Conservation (phyloP, 2,113 vertebrate species). For the Mirza zaza region DNA sequence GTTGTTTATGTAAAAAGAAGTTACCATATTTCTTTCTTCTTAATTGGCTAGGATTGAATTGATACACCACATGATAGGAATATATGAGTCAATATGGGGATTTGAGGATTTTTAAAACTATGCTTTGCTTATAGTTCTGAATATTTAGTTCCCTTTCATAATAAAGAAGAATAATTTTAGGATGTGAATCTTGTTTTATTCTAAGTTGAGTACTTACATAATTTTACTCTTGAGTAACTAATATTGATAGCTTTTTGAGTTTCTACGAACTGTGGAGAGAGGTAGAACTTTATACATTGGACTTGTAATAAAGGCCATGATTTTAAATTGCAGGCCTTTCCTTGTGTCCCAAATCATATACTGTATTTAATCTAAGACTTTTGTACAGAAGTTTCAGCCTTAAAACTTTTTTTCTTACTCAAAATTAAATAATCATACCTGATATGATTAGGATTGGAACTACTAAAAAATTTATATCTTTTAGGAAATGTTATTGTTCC, state of each 20-base stretch:
- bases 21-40: not conserved
- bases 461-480: not conserved
- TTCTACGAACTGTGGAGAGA: not conserved
- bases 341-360: not conserved
- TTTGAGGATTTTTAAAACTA: not conserved
- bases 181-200: not conserved
- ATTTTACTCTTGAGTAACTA: not conserved
- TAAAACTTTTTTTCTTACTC: not conserved
- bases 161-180: not conserved
- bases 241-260: slow-evolving; percentile 26
- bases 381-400: not conserved
- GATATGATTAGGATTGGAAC: not conserved
- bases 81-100: not conserved
- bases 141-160: slow-evolving; percentile 18
- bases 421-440: slow-evolving; percentile 31
- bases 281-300: not conserved
- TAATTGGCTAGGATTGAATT: not conserved
- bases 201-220: not conserved
- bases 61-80: not conserved
- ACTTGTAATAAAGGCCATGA: not conserved
- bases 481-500: not conserved
- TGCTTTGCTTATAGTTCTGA: slow-evolving; percentile 12
- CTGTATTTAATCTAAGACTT: not conserved
- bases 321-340: slow-evolving; percentile 36
- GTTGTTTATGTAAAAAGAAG: not conserved